Evolutionary conservation across 2,888 invertebrate species (phyloP), one percentile per base, ranked within the genome.

Genomic region (Ecdyonurus torrentis): DNA sequence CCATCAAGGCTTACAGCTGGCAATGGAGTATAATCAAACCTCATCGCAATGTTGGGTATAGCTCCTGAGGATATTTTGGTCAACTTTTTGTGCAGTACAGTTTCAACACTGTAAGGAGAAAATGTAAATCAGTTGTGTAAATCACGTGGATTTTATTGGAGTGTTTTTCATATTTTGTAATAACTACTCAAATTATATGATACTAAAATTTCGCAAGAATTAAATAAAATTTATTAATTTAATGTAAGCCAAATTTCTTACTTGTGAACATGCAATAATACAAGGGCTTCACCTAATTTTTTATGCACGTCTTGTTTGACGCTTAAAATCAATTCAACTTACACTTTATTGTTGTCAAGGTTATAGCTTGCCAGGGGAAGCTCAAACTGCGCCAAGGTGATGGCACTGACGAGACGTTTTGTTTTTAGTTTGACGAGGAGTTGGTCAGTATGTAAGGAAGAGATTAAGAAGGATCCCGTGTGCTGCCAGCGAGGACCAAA

Each of bases 381-480:
- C 63, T 76, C 77, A 67, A 74, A 77, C 62, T 75, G 74, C 19
- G 78, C 76, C 61, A 79, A 68, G 1, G 77, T 78, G 60, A 77
- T 75, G 60, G 76, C 76, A 65, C 76, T 77, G 66, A 79, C 72
- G 60, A 79, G 72, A 58, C 77, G 70, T 67, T 77, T 78, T 63
- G 75, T 76, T 68, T 79, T 79, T 65, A 76, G 69, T 68, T 79
- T 79, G 58, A 79, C 71, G 58, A 69, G 68, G 52, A 79, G 69
- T 69, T 74, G 74, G 64, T 78, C 78, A 63, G 72, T 74, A 24
- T 74, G 73, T 64, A 78, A 69, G 37, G 74, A 70, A 64, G 76
- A 73, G 20, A 79, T 74, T 62, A 80, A 72, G 69, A 79, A 79
- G 23, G 79, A 78, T 59, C 75, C 74, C 62, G 76, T 74, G 66